A percentile compares a stretch with the other conserved stretches of the same genome.
These are phyloP conservation scores for Strix uralensis DNA, from an alignment of 2,113 vertebrate genomes.

Conservation along the genomic window DNA sequence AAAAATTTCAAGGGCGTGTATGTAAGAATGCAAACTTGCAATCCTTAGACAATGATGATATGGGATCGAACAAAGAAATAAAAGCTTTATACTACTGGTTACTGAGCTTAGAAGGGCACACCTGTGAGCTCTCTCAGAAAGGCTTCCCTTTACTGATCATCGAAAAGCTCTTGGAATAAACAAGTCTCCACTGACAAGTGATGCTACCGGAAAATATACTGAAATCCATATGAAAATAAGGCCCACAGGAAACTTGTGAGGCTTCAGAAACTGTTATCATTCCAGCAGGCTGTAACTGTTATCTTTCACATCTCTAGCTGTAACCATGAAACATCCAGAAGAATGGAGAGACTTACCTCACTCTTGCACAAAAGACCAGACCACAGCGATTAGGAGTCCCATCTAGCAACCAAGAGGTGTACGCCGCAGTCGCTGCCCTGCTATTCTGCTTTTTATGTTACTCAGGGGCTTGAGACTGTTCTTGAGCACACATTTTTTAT, in stretches of 20 bases:
- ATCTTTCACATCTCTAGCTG: neutral
- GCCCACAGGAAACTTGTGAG: neutral
- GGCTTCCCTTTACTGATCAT: neutral
- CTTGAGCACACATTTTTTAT: neutral
- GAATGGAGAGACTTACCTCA: neutral
- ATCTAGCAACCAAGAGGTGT: rapidly evolving
- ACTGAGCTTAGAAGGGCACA: neutral
- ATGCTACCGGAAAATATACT: neutral
- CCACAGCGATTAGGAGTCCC: rapidly evolving
- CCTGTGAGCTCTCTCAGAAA: neutral
- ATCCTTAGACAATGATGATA: neutral
- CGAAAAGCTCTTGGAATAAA: neutral
- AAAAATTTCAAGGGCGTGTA: neutral
- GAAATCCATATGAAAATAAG: neutral
- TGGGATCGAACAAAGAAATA: neutral
- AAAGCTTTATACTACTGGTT: neutral
- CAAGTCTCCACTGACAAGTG: neutral
- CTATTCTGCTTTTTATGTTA: neutral
- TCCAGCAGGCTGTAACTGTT: neutral
- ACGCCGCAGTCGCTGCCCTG: too few species aligned
- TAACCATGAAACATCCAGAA: neutral
- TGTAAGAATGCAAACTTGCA: neutral
- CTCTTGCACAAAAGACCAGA: neutral
- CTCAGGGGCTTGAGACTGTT: neutral
- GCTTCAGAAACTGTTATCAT: neutral